A percentile compares a stretch with the other conserved stretches of the same genome.
These are phyloP conservation scores for Trichosurus vulpecula DNA, from an alignment of 2,797 vertebrate genomes.

Conservation along the genomic window DNA sequence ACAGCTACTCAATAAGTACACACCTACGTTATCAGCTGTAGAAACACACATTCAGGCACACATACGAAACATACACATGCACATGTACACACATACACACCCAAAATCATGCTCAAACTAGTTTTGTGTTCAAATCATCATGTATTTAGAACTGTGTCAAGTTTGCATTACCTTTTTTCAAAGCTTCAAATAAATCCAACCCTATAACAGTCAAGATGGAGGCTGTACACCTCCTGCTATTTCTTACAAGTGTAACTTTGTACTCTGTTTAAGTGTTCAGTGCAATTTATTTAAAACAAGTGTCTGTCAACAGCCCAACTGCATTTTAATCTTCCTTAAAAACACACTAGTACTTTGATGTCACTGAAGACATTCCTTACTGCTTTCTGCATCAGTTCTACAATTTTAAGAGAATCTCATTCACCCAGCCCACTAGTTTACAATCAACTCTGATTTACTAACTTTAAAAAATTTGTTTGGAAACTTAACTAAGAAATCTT, in stretches of 20 bases:
- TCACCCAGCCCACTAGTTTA: neutral
- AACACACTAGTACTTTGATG: neutral
- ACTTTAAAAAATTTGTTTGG: slow-evolving; percentile 7
- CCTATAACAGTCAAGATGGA: neutral
- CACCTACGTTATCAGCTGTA: slow-evolving; percentile 43
- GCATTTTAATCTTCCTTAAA: neutral
- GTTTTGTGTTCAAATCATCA: slow-evolving; percentile 34
- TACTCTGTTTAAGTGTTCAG: neutral
- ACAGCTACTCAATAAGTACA: neutral
- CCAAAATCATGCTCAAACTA: neutral
- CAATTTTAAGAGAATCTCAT: neutral
- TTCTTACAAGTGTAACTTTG: neutral
- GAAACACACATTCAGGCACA: neutral
- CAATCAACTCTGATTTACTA: neutral
- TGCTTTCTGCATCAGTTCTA: slow-evolving; percentile 17
- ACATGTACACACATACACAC: neutral
- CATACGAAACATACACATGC: neutral
- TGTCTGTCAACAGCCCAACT: slow-evolving; percentile 13
- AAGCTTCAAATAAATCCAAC: slow-evolving; percentile 37
- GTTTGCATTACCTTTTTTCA: slow-evolving; percentile 10
- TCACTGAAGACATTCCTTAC: slow-evolving; percentile 18
- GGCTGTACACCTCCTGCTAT: neutral
- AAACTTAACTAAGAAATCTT: slow-evolving; percentile 19
- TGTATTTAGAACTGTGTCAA: neutral
- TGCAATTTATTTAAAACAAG: neutral